These are phyloP conservation scores for Thumatha senex DNA, from an alignment of 2,888 invertebrate genomes.

Conservation along the genomic window DNA sequence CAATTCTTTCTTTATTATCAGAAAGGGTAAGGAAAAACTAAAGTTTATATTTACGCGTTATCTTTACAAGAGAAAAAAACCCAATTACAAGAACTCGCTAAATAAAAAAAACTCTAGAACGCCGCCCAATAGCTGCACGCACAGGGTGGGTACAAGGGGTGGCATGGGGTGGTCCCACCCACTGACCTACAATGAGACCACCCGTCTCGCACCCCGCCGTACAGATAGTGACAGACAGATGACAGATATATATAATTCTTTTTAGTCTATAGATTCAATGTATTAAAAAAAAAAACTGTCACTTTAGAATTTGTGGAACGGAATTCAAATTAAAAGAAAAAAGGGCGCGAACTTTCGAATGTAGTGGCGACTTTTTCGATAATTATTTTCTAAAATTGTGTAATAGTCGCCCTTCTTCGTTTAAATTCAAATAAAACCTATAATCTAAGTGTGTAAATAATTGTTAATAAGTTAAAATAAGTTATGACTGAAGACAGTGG, in stretches of 20 bases:
- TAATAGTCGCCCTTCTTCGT: too few relatives aligned
- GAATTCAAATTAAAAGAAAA: too few relatives aligned
- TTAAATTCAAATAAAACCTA: too few relatives aligned
- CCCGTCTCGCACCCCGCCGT: slow-evolving; percentile 46
- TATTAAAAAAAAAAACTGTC: not conserved
- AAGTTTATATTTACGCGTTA: slow-evolving; percentile 2
- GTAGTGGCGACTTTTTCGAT: too few relatives aligned
- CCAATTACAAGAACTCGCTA: slow-evolving; percentile 25
- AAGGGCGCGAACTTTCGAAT: too few relatives aligned
- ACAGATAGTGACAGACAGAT: slow-evolving; percentile 41
- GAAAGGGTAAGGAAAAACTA: not conserved
- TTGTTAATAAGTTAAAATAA: too few relatives aligned
- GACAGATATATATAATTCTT: slow-evolving; percentile 31
- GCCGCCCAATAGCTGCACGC: slow-evolving; percentile 49
- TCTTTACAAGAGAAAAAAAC: slow-evolving; percentile 9
- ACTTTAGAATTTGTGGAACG: not conserved
- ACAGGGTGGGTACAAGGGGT: slow-evolving; percentile 47
- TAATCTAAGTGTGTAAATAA: too few relatives aligned
- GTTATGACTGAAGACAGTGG: too few relatives aligned
- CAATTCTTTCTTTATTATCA: not conserved
- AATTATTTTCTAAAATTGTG: too few relatives aligned
- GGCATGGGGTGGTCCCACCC: slow-evolving; percentile 50
- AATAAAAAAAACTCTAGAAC: slow-evolving; percentile 21
- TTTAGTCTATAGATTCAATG: too few relatives aligned
- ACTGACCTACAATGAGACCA: slow-evolving; percentile 60